These are phyloP conservation scores for Numenius arquata DNA, from an alignment of 2,113 vertebrate genomes.

Conservation along the genomic window DNA sequence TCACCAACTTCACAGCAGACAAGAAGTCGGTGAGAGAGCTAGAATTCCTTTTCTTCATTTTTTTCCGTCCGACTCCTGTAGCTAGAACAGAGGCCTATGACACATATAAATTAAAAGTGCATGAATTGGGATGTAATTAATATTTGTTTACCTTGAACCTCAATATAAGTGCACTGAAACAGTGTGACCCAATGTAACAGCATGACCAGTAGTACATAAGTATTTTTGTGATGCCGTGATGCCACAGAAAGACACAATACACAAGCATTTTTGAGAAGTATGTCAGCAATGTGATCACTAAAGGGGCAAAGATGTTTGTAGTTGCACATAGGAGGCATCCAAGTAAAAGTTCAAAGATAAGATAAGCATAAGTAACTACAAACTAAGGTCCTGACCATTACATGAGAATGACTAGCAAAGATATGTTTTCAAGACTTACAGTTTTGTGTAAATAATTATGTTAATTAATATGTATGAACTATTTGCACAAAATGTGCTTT, in stretches of 20 bases:
- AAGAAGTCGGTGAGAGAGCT: background rate
- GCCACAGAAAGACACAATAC: background rate
- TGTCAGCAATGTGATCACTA: background rate
- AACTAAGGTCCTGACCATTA: background rate
- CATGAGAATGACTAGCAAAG: background rate
- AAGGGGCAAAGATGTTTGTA: background rate
- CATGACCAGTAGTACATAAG: background rate
- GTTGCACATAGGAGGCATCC: background rate
- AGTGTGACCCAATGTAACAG: background rate
- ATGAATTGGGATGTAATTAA: background rate
- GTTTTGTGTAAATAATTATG: background rate
- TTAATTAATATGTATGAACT: background rate
- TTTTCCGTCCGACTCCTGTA: rapidly evolving
- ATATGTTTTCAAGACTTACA: background rate
- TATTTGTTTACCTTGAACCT: background rate
- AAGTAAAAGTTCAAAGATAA: background rate
- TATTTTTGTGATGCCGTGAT: background rate
- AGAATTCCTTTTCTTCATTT: background rate
- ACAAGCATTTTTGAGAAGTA: background rate
- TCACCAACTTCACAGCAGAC: background rate
- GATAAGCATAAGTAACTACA: background rate
- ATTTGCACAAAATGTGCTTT: background rate
- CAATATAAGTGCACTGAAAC: background rate
- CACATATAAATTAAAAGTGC: background rate
- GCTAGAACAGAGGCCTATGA: background rate